phyloP scores from a whole-genome alignment of 2,888 invertebrate species.

The Spatulosminthurus flaviceps region DNA sequence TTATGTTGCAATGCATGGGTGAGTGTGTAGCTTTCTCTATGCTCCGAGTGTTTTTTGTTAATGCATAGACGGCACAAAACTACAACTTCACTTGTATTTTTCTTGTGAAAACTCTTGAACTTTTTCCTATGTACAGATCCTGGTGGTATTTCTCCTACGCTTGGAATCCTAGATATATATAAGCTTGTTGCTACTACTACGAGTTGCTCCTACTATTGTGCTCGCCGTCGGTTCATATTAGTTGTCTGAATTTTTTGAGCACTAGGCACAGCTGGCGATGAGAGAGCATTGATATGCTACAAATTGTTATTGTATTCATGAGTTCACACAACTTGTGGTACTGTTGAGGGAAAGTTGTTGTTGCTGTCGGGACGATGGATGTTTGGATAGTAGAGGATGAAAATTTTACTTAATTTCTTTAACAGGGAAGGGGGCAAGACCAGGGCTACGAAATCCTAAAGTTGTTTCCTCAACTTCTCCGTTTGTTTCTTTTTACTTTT shows the following conservation, averaged over 20 bases:
- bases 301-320: constrained; percentile 40
- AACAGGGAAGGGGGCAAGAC: too few relatives aligned
- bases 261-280: constrained; percentile 20
- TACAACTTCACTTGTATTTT: too few relatives aligned
- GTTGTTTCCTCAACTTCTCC: too few relatives aligned
- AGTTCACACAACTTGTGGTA: background rate
- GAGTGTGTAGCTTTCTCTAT: background rate
- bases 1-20: background rate
- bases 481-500: too few relatives aligned
- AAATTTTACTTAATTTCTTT: background rate
- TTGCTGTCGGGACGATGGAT: background rate
- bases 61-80: too few relatives aligned
- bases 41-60: background rate
- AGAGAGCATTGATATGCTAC: constrained; percentile 40
- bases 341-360: background rate
- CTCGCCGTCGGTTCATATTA: background rate
- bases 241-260: constrained; percentile 20
- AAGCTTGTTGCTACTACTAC: background rate
- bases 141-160: too few relatives aligned
- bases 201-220: too few relatives aligned
- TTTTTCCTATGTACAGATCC: too few relatives aligned
- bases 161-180: too few relatives aligned
- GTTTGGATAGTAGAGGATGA: background rate
- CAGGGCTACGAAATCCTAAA: too few relatives aligned
- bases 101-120: too few relatives aligned